Base-by-base conservation (phyloP, 1,140 invertebrate species). In the Cheumatopsyche charites region DNA sequence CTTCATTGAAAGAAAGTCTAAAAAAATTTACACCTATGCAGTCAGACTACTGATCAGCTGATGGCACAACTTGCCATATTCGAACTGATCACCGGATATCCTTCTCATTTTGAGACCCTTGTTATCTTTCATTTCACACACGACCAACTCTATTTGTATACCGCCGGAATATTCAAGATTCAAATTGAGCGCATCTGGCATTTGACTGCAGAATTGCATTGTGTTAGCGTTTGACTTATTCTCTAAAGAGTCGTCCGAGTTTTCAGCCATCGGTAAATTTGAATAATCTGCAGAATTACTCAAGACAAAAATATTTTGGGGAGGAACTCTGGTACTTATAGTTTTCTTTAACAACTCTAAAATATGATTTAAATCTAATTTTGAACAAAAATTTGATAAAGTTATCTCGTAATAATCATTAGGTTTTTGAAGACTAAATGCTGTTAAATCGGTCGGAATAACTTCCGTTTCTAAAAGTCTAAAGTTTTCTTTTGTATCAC, bases 61-160 rank as follows among this genome's bases (percentile, higher is more conserved):
- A 78, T 95, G 92, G 82, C 94, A 97, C 13, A 97, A 87, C 80
- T 94, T 92, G 72, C 91, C 93, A 79, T 96, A 97, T 79, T 95
- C 92, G 71, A 91, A 86, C 80, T 94, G 92, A 82, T 97, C 94
- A 1, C 95, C 95, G 0, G 94, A 96, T 73, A 97, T 94, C 79
- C 94, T 86, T 69, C 94, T 84, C 87, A 97, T 90, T 78, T 96
- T 96, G 70, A 97, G 87, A 6, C 94, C 93, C 76, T 94, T 95
- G 52, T 90, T 88, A 78, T 92, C 90, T 73, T 88, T 88, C 61
- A 85, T 86, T 76, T 93, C 90, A 78, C 89, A 93, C 0, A 96
- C 89, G 77, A 93, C 90, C 73, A 96, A 79, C 79, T 96, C 94
- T 58, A 96, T 94, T 80, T 95, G 92, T 75, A 95, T 90, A 2